Base-by-base conservation (phyloP, 2,113 vertebrate genomes). In the Anarrhichthys ocellatus region DNA sequence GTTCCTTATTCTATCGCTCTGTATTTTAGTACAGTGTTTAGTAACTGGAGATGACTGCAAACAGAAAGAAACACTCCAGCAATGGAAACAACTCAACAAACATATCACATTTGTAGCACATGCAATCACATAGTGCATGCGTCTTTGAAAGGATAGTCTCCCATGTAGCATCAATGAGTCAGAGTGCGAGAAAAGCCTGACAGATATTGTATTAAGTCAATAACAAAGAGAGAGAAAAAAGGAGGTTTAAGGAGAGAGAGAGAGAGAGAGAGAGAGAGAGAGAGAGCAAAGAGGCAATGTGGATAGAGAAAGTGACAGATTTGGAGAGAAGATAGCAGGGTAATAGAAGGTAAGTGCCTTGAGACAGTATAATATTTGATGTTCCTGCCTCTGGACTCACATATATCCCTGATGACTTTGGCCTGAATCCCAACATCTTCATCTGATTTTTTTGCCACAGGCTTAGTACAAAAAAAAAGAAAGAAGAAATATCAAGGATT, bases 321-420 rank as follows among this genome's bases (percentile, higher is more conserved):
- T 70, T 67, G 58, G 7, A 75, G 36, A 73, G 68, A 74, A 78
- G 81, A 62, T 63, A 66, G 73, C 66, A 59, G n/a, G 29, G 69
- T 59, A 85, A 71, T 76, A 44, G 54, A 80, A 73, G 44, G 44
- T 68, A 73, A 87, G 78, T 70, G 80, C 83, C 71, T 78, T 64
- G 78, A 87, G 85, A 89, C 77, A 63, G 59, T 69, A 73, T 32
- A 83, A 86, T 81, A 67, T 87, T 86, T 92, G 78, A 91, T 76
- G 61, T 65, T 2, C 0, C 66, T 79, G 78, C 84, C 89, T 82
- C 69, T 18, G 73, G 84, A 62, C 77, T 89, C 84, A 76, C 75
- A 87, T 80, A 77, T 78, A 78, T 76, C 80, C 54, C 73, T 73
- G 79, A 91, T 89, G 73, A 84, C 64, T 89, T 83, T 88, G 82